Evolutionary conservation across 2,797 vertebrate species (phyloP), one percentile per base, ranked within the genome.

Genomic region (Trematomus bernacchii): DNA sequence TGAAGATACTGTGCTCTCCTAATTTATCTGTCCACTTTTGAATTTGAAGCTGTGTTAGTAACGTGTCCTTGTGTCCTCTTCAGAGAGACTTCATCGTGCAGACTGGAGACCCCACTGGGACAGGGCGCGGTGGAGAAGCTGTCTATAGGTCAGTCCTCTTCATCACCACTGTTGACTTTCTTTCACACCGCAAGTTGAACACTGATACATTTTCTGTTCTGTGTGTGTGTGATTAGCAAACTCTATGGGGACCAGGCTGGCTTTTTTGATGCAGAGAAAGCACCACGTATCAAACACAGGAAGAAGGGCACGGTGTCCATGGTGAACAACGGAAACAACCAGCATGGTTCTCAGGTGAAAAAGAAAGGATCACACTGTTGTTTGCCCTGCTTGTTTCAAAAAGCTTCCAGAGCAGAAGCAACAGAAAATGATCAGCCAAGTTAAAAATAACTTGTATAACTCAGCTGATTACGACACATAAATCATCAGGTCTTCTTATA

Each of bases 31-130:
- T 33, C 14, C 11, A 30, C 48, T 37, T 48, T 48, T 18, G 50
- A 23, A 23, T 33, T 48, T 16, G 19, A 53, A 18, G 1, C 7
- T 50, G 46, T 46, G 27, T 44, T 33, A 11, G 2, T 60, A 47
- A 50, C 23, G 46, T 43, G 13, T 59, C 3, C 58, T 18, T 74
- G 5, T 76, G 8, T 84, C 13, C 27, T 71, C 66, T 83, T 60
- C 79, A 99, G 98, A 97, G 97, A 88, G 96, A 98, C 87, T 99
- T 99, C 90, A 97, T 99, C 69, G 87, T 99, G 80, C 98, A 99
- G 89, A 97, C 96, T 2, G 98, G 98, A 50, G 98, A 99, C 80
- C 98, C 98, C 48, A 96, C 96, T 23, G 98, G 98, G 30, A 97
- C 96, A 15, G 98, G 98, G 4, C 96, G 97, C 58, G 98, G 98